A percentile compares a stretch with the other conserved stretches of the same genome.
phyloP scores from a whole-genome alignment of 2,888 invertebrate genomes.

The Ischnura elegans region DNA sequence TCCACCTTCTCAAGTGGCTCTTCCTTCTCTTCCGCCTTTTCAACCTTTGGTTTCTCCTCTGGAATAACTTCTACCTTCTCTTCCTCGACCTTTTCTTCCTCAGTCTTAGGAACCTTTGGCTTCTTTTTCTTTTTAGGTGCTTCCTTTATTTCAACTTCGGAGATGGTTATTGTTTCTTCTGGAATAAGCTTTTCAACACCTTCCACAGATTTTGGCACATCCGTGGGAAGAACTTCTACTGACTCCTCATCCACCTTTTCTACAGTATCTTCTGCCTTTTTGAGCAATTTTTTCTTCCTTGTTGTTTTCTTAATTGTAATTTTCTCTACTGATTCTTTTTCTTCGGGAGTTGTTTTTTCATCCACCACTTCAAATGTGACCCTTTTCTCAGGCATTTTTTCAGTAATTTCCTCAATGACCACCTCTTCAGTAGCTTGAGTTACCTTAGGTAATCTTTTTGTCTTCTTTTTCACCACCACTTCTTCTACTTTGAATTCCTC shows the following conservation, averaged over 20 bases:
- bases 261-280: background rate
- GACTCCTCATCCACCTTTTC: constrained; percentile 36
- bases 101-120: background rate
- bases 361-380: constrained; percentile 63
- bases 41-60: background rate
- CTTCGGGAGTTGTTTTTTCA: constrained; percentile 33
- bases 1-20: background rate
- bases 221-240: background rate
- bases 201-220: constrained; percentile 70
- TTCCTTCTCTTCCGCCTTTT: background rate
- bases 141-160: constrained; percentile 29
- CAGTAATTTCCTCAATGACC: background rate
- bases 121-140: constrained; percentile 39
- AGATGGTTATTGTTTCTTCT: background rate
- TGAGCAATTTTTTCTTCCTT: constrained; percentile 73
- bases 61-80: constrained; percentile 17
- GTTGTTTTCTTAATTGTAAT: background rate
- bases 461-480: constrained; percentile 72
- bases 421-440: constrained; percentile 59
- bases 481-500: constrained; percentile 72
- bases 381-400: constrained; percentile 26
- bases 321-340: background rate
- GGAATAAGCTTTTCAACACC: constrained; percentile 68
- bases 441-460: constrained; percentile 70
- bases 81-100: constrained; percentile 36